A percentile compares a stretch with the other conserved stretches of the same genome.
Conservation (phyloP, 2,888 invertebrate genomes). For the Schizotus pectinicornis region DNA sequence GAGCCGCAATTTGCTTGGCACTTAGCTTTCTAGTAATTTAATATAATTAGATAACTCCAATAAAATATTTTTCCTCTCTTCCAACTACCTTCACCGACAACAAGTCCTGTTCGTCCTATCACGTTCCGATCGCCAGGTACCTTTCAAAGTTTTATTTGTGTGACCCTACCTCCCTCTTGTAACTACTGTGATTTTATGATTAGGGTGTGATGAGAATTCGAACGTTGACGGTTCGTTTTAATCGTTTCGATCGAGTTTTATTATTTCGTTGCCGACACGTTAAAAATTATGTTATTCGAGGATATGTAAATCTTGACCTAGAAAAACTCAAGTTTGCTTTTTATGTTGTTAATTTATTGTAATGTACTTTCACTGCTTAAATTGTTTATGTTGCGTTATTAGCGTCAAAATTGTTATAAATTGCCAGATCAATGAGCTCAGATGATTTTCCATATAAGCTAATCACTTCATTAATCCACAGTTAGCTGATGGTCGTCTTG, state of each 20-base stretch:
- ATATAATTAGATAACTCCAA: no score
- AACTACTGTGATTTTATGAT: no score
- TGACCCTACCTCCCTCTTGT: no score
- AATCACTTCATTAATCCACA: neutral
- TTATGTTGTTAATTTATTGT: constrained; percentile 19
- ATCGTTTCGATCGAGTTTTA: neutral
- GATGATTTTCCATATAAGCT: neutral
- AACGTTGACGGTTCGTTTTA: no score
- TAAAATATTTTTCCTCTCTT: no score
- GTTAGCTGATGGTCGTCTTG: neutral
- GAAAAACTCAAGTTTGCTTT: constrained; percentile 24
- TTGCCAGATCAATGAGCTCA: neutral
- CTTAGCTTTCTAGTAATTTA: no score
- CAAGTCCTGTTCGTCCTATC: no score
- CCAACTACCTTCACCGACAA: no score
- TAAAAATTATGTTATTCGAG: constrained; percentile 16
- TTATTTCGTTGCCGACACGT: neutral
- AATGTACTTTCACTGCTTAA: constrained; percentile 21
- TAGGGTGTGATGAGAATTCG: no score
- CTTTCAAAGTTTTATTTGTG: no score
- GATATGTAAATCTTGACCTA: constrained; percentile 26
- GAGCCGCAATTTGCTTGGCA: no score
- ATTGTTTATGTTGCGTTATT: constrained; percentile 6
- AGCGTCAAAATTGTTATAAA: constrained; percentile 4
- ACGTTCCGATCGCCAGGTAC: no score